Base-by-base conservation (phyloP, 2,888 invertebrate genomes). In the Cantharis rustica region DNA sequence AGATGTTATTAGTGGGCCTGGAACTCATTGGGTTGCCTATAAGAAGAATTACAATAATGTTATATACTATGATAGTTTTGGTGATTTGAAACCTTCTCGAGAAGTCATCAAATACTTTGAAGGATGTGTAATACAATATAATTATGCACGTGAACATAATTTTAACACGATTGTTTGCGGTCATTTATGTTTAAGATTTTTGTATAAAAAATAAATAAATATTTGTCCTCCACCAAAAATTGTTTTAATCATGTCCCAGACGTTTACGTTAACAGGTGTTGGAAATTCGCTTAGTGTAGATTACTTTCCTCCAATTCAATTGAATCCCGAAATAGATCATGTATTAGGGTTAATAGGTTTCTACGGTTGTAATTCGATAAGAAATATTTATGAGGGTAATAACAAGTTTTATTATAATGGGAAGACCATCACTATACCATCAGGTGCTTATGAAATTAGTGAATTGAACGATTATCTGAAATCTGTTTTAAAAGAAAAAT, bases 1-100 rank as follows among this genome's bases (percentile, higher is more conserved):
- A 72, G 86, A 86, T 80, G 73, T 73, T 64, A 77, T 66, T 66
- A 64, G 61, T 10, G 81, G 80, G 7, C 23, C 61, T 17, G 86
- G 87, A 10, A 85, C 86, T 16, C 86, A 88, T 82, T 86, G 86
- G 86, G 83, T 86, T 80, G 82, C 84, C 69, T 87, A 86, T 79
- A 82, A 77, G 26, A 87, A 87, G 81, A 76, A 80, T 5, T 80
- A n/a, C n/a, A n/a, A n/a, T n/a, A n/a, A n/a, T n/a, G n/a, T n/a
- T n/a, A n/a, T n/a, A n/a, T n/a, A n/a, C n/a, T n/a, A n/a, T n/a
- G n/a, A n/a, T n/a, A n/a, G n/a, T n/a, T n/a, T n/a, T n/a, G n/a
- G n/a, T n/a, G n/a, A n/a, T n/a, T n/a, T n/a, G n/a, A n/a, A n/a
- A n/a, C n/a, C n/a, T n/a, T n/a, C n/a, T n/a, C n/a, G n/a, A n/a